Conservation (phyloP, 2,113 vertebrate genomes). For the Megaleporinus macrocephalus region DNA sequence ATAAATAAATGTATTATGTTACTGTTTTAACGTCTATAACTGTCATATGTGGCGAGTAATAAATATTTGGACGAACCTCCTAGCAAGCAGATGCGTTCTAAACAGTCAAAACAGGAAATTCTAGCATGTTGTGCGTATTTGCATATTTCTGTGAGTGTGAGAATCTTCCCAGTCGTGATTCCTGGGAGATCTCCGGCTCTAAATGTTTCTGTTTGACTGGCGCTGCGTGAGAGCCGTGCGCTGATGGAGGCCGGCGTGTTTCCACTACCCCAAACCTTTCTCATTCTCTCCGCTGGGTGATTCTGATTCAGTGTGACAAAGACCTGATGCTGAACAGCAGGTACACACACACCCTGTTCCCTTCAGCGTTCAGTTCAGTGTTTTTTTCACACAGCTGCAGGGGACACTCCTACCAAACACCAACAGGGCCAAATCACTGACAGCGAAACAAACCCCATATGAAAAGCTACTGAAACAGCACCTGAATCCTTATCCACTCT, state of each 20-base stretch:
- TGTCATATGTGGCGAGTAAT: no score
- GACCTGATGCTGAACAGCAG: slow-evolving; percentile 15
- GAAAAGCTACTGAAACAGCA: background rate
- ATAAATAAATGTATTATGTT: no score
- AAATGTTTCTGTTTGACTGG: background rate
- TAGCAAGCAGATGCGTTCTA: no score
- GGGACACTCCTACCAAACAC: background rate
- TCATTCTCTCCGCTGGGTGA: slow-evolving; percentile 25
- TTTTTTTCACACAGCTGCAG: background rate
- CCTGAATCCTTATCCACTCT: background rate
- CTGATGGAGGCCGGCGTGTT: slow-evolving; percentile 11
- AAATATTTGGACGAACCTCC: no score
- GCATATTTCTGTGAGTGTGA: no score
- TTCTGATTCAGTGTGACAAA: slow-evolving; percentile 43
- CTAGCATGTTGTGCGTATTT: no score
- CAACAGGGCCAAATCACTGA: background rate
- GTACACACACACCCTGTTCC: slow-evolving; percentile 13
- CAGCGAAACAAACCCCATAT: slow-evolving; percentile 14
- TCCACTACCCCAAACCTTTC: background rate
- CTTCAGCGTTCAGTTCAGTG: slow-evolving; percentile 11
- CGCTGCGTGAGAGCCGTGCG: slow-evolving; percentile 4
- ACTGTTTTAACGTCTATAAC: no score
- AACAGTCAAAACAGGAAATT: no score
- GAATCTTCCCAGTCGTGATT: no score
- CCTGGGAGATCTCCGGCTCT: background rate